Base-by-base conservation (phyloP, 2,888 invertebrate genomes). In the Hesperia comma region DNA sequence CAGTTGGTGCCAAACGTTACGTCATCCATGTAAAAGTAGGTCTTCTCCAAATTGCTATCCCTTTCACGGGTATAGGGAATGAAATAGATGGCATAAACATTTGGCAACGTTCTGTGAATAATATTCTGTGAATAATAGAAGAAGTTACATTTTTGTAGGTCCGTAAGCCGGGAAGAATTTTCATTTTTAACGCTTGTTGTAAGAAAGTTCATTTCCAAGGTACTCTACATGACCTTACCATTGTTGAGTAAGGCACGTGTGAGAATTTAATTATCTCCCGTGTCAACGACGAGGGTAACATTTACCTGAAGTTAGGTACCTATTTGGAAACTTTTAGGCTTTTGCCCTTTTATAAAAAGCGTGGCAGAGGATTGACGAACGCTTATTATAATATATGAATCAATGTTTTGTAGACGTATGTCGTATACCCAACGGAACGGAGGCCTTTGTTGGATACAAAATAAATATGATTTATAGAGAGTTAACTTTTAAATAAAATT, bases 41-140 rank as follows among this genome's bases (percentile, higher is more conserved):
- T 66, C 64, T 64, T 60, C 33, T 19, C 14, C 37, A 60, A 66
- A 60, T 46, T 60, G 66, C 60, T 55, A 60, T 66, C 60, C 66
- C 60, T 66, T 66, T 66, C 66, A 66, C 60, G 66, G 60, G 46
- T 54, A 46, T 66, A 66, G 60, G 54, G 41, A 1, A 60, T 33
- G 66, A 54, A 66, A 60, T 66, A 60, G 66, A 60, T 46, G 66
- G 66, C 37, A 60, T 66, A 66, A 66, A 66, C 54, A 60, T 66
- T 60, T 66, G 66, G 66, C 66, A 66, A 21, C 51, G 43, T 46
- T 66, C 57, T 63, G 43, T 60, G 60, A 60, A 54, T 60, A 60
- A 54, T 60, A 55, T 60, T 66, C 66, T 60, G 54, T 66, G 66
- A 66, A 66, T 66, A 66, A 66, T 66, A 55, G 54, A 64, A 53